These are phyloP conservation scores for Anabacerthia variegaticeps DNA, from an alignment of 2,797 vertebrate species.

Conservation along the genomic window DNA sequence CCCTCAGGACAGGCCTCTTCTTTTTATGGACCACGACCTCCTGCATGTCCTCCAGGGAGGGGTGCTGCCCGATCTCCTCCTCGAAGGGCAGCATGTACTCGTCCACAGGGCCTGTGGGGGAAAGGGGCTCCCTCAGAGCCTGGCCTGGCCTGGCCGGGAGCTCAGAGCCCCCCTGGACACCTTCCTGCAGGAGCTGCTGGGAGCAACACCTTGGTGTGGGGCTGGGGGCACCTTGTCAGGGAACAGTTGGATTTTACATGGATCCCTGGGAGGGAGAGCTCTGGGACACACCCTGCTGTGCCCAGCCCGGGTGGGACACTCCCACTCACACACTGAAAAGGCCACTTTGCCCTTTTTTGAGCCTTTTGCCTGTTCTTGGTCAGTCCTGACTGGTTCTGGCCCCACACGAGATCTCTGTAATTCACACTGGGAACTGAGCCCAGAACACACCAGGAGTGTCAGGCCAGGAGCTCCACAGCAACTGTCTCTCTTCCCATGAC, in stretches of 20 bases:
- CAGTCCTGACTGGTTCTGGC: not conserved
- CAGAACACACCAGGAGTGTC: rapidly evolving
- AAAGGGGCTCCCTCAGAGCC: no score
- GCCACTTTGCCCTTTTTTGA: not conserved
- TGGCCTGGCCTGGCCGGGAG: no score
- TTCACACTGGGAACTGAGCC: not conserved
- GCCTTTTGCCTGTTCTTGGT: not conserved
- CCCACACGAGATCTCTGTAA: no score
- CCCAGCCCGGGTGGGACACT: rapidly evolving
- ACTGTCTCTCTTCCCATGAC: not conserved
- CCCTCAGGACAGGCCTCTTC: conserved; percentile 90
- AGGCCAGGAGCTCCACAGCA: not conserved
- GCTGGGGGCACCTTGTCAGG: not conserved
- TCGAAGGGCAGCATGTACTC: conserved; percentile 98
- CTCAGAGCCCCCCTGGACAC: not conserved
- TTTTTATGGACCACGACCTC: conserved; percentile 99
- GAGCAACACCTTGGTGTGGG: not conserved
- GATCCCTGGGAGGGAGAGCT: not conserved
- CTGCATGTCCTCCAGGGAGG: conserved; percentile 98
- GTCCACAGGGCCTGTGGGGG: conserved; percentile 88
- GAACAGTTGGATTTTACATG: not conserved
- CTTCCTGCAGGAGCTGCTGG: not conserved
- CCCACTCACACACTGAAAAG: rapidly evolving
- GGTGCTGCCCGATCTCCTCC: conserved; percentile 96
- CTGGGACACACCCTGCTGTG: not conserved